Evolutionary conservation across 2,113 vertebrate genomes (phyloP), one percentile per base, ranked within the genome.

Genomic region (Muntiacus reevesi): DNA sequence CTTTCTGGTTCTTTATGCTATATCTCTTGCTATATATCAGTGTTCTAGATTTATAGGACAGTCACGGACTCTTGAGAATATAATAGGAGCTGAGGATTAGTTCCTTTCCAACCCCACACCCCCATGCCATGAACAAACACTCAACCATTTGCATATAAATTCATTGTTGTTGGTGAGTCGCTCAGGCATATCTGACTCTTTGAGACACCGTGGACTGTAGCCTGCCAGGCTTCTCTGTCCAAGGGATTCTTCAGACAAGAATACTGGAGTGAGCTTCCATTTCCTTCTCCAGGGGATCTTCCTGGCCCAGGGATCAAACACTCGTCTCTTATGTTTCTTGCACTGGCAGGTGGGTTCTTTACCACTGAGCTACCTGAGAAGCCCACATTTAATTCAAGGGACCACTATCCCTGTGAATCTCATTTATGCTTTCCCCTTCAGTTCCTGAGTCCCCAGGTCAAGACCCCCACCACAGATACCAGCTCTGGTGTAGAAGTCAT

Each of bases 61-160:
- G 4, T 36, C 64, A 85, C 10, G 33, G 19, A 64, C 30, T 50
- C 76, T 54, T 12, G 21, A 92, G 47, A 67, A 14, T 28, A 33
- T 36, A 62, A 60, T 1, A 27, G 86, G 89, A 93, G 27, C 4
- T 25, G 23, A 3, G 16, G 11, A 40, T 50, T 54, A 43, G 47
- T 47, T 94, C 21, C 17, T 5, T 71, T 45, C 28, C 30, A 17
- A 19, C 27, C 17, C 10, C 4, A 17, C 5, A 5, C 27, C 40
- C 23, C 13, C 57, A 7, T 0, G 2, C 87, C n/a, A 28, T 0
- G 0, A 5, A 11, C 2, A 76, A 52, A 54, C 60, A 54, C 8
- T 30, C 52, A 78, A n/a, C 50, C 7, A 13, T 27, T 9, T 64
- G 28, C 50, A 25, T 33, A 6, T 17, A 33, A 81, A 23, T 52